phyloP scores from a whole-genome alignment of 2,797 vertebrate genomes.

The Pipistrellus kuhlii region DNA sequence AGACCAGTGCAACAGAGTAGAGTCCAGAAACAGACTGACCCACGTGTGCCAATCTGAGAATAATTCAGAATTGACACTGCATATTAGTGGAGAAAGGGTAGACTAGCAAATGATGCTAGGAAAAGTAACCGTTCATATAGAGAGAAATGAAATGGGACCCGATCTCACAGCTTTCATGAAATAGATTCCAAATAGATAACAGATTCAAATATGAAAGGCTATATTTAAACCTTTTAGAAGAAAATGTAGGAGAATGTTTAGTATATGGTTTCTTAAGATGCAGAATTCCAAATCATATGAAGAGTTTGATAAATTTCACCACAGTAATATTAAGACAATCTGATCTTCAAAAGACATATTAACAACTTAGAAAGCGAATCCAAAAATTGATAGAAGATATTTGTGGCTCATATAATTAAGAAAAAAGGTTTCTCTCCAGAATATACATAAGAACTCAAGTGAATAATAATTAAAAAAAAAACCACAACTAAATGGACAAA shows the following conservation, averaged over 20 bases:
- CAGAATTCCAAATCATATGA: conserved; percentile 34
- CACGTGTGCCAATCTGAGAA: neutral
- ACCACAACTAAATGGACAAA: neutral
- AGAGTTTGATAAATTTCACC: conserved; percentile 32
- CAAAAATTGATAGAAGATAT: conserved; percentile 29
- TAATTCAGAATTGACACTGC: neutral
- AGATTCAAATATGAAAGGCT: neutral
- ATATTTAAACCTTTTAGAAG: neutral
- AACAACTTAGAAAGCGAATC: neutral
- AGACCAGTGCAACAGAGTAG: neutral
- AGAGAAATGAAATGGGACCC: neutral
- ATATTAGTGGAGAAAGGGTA: neutral
- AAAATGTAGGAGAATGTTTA: neutral
- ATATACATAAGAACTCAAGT: neutral
- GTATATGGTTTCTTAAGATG: conserved; percentile 8
- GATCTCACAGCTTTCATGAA: neutral
- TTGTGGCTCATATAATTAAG: conserved; percentile 15
- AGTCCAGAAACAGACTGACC: neutral
- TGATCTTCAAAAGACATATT: neutral
- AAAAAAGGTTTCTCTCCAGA: neutral
- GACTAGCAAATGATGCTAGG: neutral
- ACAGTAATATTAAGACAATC: conserved; percentile 22
- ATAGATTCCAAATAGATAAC: neutral
- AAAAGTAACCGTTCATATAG: neutral
- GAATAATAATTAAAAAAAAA: neutral